A percentile compares a stretch with the other conserved stretches of the same genome.
These are phyloP conservation scores for Esperia sulphurella DNA, from an alignment of 2,888 invertebrate genomes.

Conservation along the genomic window DNA sequence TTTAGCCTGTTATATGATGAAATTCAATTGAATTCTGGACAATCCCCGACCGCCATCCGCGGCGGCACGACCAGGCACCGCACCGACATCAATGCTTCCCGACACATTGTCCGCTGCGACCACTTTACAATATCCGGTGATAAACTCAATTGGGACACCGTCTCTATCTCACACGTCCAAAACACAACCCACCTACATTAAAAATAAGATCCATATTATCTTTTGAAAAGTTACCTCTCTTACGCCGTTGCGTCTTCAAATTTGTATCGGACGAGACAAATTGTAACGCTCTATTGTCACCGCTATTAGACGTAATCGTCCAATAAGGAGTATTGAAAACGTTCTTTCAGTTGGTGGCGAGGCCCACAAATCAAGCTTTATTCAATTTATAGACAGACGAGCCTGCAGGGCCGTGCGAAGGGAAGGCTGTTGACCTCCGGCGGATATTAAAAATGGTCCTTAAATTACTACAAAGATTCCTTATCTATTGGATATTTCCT, in stretches of 20 bases:
- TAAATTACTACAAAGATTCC: constrained; percentile 62
- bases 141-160: constrained; percentile 66
- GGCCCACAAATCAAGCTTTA: constrained; percentile 63
- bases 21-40: too few relatives aligned
- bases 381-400: constrained; percentile 54
- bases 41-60: too few relatives aligned
- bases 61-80: neutral
- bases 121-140: constrained; percentile 76
- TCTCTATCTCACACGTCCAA: constrained; percentile 16
- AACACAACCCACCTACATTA: constrained; percentile 25
- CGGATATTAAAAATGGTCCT: constrained; percentile 72
- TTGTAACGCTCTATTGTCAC: constrained; percentile 74
- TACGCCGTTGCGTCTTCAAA: constrained; percentile 25
- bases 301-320: constrained; percentile 69
- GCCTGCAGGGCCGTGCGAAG: constrained; percentile 56
- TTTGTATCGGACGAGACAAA: constrained; percentile 53
- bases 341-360: constrained; percentile 48
- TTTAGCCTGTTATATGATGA: too few relatives aligned
- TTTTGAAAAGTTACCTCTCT: constrained; percentile 21
- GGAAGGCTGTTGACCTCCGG: constrained; percentile 60
- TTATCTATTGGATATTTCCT: constrained; percentile 63
- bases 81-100: constrained; percentile 52
- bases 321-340: constrained; percentile 73
- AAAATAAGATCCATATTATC: constrained; percentile 48
- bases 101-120: constrained; percentile 58